Evolutionary conservation across 2,113 vertebrate genomes (phyloP).

Genomic region (Nettapus auritus): DNA sequence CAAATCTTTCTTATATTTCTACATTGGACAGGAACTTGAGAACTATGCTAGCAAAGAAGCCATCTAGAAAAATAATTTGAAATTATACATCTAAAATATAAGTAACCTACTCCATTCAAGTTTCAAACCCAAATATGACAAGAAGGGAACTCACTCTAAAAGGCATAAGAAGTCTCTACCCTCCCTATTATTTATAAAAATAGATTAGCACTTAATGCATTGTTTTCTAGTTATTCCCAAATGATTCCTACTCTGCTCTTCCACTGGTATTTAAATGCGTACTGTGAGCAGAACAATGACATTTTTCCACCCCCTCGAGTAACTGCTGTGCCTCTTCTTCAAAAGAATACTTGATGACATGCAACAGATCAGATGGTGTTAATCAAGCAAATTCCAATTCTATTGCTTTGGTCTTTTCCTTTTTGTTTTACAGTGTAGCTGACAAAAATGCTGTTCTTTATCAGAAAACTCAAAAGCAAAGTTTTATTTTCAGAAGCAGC

Average conservation of each 20-base stretch:
- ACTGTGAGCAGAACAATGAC: not conserved
- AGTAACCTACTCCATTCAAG: not conserved
- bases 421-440: not conserved
- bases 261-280: not conserved
- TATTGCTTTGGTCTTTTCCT: not conserved
- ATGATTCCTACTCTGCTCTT: not conserved
- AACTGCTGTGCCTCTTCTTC: not conserved
- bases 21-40: not conserved
- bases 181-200: not conserved
- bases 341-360: not conserved
- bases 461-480: not conserved
- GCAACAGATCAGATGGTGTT: not conserved
- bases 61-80: not conserved
- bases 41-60: no score
- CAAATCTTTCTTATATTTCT: not conserved
- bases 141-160: not conserved
- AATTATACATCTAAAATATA: not conserved
- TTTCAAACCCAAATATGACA: not conserved
- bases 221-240: not conserved
- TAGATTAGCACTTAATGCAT: not conserved
- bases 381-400: not conserved
- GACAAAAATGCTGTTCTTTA: not conserved
- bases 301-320: rapidly evolving
- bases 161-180: not conserved
- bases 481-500: not conserved